phyloP scores from a whole-genome alignment of 2,888 invertebrate species.

The Stenotaenia linearis region DNA sequence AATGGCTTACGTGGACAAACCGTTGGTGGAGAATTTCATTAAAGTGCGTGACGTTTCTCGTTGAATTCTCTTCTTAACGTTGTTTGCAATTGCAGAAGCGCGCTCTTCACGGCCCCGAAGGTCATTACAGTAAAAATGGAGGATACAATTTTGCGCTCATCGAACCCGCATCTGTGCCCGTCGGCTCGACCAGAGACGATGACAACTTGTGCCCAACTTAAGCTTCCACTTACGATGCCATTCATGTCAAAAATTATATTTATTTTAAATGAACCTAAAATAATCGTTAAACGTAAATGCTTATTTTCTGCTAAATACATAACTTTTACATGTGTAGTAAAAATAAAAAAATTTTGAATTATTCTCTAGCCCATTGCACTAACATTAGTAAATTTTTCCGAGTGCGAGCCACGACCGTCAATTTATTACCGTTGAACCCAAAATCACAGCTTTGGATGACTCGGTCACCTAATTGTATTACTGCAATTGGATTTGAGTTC shows the following conservation, averaged over 20 bases:
- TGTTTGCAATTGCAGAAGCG: neutral
- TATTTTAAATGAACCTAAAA: neutral
- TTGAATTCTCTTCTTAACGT: neutral
- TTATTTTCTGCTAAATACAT: neutral
- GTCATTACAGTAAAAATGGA: constrained; percentile 52
- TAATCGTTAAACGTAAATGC: neutral
- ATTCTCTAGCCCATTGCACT: neutral
- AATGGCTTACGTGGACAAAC: constrained; percentile 61
- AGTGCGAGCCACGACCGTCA: neutral
- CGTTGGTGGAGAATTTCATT: constrained; percentile 59
- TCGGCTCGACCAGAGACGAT: constrained; percentile 13
- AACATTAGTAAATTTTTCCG: neutral
- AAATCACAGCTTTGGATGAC: constrained; percentile 29
- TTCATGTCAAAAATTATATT: neutral
- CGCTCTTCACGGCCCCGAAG: constrained; percentile 54
- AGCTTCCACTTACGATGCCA: neutral
- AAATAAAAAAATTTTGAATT: neutral
- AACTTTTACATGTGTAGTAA: neutral
- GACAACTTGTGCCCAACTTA: constrained; percentile 19
- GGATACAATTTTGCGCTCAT: constrained; percentile 53
- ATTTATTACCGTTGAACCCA: neutral
- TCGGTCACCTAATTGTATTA: neutral
- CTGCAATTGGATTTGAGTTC: neutral
- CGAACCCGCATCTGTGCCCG: constrained; percentile 44
- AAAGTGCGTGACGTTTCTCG: constrained; percentile 50